Conservation (phyloP, 1,140 invertebrate genomes). For the Achroia grisella region DNA sequence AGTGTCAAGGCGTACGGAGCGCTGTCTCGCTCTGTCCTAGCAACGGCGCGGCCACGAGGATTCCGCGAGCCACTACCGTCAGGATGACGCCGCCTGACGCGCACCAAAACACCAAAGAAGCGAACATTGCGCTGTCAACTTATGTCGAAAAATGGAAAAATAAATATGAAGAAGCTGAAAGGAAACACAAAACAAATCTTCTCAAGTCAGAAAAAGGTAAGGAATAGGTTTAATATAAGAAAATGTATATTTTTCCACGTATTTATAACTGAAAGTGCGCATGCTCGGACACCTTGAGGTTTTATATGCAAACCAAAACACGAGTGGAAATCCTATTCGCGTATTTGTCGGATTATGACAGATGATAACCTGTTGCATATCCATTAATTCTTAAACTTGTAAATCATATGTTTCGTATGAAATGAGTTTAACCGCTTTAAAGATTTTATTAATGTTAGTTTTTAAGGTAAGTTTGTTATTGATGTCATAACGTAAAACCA, state of each 20-base stretch:
- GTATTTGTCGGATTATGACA: constrained; percentile 64
- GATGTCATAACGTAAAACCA: constrained; percentile 9
- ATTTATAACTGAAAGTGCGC: constrained; percentile 30
- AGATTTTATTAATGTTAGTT: not conserved
- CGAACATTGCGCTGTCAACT: constrained; percentile 55
- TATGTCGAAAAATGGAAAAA: constrained; percentile 77
- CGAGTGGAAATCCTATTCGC: constrained; percentile 57
- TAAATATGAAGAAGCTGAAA: constrained; percentile 80
- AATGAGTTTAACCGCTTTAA: not conserved
- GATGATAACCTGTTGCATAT: constrained; percentile 64
- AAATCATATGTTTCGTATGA: not conserved
- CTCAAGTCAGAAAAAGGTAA: constrained; percentile 81
- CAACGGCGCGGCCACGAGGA: constrained; percentile 50
- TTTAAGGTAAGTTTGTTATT: constrained; percentile 3
- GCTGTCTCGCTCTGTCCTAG: constrained; percentile 61
- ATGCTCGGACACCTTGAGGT: constrained; percentile 38
- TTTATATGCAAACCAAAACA: constrained; percentile 57
- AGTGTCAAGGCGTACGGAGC: constrained; percentile 61
- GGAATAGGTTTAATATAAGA: constrained; percentile 37
- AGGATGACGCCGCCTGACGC: constrained; percentile 65
- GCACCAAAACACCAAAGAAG: constrained; percentile 58
- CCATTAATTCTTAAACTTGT: constrained; percentile 50
- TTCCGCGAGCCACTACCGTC: constrained; percentile 59
- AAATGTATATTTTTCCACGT: constrained; percentile 31
- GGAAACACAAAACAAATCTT: constrained; percentile 77